phyloP scores from a whole-genome alignment of 2,113 vertebrate genomes.

The Tretioscincus oriximinensis region DNA sequence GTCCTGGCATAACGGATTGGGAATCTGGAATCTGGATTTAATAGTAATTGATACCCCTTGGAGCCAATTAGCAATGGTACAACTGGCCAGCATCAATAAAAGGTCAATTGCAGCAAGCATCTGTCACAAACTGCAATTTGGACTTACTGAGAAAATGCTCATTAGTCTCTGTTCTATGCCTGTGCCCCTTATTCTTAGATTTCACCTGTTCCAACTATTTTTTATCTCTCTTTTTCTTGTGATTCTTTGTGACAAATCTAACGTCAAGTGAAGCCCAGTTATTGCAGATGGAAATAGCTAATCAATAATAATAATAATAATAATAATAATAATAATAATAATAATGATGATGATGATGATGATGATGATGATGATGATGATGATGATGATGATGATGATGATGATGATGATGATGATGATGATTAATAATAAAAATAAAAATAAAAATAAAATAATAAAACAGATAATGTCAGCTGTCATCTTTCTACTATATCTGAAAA shows the following conservation, averaged over 20 bases:
- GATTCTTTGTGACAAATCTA: not conserved
- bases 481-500: too few species aligned
- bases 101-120: constrained; percentile 14
- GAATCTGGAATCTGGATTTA: constrained; percentile 15
- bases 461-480: not conserved
- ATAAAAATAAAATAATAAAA: not conserved
- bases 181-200: not conserved
- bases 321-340: not conserved
- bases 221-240: not conserved
- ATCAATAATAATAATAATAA: not conserved
- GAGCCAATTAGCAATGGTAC: constrained; percentile 20
- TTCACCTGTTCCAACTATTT: not conserved
- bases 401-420: too few species aligned
- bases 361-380: too few species aligned
- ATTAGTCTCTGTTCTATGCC: constrained; percentile 14
- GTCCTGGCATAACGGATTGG: constrained; percentile 2
- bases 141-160: constrained; percentile 18
- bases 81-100: constrained; percentile 15
- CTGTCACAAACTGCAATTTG: constrained; percentile 6
- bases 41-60: constrained; percentile 16
- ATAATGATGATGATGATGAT: too few species aligned
- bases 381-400: too few species aligned
- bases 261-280: not conserved
- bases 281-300: not conserved
- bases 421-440: not conserved